Evolutionary conservation across 2,797 vertebrate genomes (phyloP).

Genomic region (Ficedula albicollis): DNA sequence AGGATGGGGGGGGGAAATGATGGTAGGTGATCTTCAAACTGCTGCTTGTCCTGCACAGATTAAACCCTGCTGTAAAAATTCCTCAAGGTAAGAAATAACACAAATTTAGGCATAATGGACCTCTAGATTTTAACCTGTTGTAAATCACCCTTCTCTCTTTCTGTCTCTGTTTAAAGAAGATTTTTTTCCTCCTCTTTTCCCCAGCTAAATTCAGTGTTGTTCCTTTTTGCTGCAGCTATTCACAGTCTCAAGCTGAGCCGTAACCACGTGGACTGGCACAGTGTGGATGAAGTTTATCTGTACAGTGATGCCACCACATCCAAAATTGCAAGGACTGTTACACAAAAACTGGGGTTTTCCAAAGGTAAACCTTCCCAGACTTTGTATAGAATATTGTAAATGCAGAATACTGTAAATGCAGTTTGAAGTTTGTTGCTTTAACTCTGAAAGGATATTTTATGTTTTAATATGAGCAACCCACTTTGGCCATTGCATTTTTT

Average conservation of each 20-base stretch:
- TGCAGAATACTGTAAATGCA: neutral
- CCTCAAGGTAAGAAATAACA: neutral
- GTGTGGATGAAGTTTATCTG: slow-evolving; percentile 95
- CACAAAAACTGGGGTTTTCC: slow-evolving; percentile 96
- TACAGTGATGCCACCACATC: slow-evolving; percentile 98
- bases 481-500: neutral
- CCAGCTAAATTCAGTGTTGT: neutral
- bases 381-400: neutral
- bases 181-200: rapidly evolving
- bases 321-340: slow-evolving; percentile 97
- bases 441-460: rapidly evolving
- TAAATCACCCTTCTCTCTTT: neutral
- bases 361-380: slow-evolving; percentile 84
- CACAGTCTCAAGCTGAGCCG: slow-evolving; percentile 94
- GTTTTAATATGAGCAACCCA: neutral
- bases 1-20: neutral
- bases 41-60: neutral
- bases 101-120: rapidly evolving
- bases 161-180: neutral
- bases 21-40: neutral
- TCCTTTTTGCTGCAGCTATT: slow-evolving; percentile 79
- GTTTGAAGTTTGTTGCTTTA: neutral
- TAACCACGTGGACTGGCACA: slow-evolving; percentile 97
- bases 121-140: neutral
- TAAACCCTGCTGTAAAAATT: neutral